Base-by-base conservation (phyloP, 2,888 invertebrate species). In the Scaptomyza caliginosa region DNA sequence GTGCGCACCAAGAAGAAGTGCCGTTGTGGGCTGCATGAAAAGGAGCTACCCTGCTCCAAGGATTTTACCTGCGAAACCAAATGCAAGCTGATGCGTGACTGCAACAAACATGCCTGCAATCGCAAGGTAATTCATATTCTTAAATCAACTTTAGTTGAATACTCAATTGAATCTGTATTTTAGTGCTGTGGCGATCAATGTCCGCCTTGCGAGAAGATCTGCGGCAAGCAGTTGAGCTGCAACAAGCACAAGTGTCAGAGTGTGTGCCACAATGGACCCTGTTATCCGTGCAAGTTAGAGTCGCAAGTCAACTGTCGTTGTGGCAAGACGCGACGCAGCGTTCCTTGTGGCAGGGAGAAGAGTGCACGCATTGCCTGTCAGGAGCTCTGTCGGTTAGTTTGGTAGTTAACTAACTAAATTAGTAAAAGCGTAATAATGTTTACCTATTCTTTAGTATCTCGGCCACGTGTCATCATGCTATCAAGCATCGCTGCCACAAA, bases 71-170 rank as follows among this genome's bases (percentile, higher is more conserved):
- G 98, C 92, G 97, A 97, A 64, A 95, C 94, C 0, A 98, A 98
- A 91, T 99, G 98, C 90, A 94, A 95, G 79, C 94, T 94, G 28
- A 93, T 94, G 77, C 94, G 95, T 59, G 94, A 96, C 46, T 99
- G 98, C 90, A 94, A 95, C 0, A 95, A 96, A 83, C 98, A 99
- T 92, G 93, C 94, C 0, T 99, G 98, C 91, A 97, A 96, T 79
- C 93, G 95, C 73, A 97, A 96, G 92, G 95, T 95, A 90, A 5
- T 4, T 7, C 13, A n/a, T n/a, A n/a, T 32, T 0, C 28, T 13
- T 13, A 1, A 24, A 0, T 24, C 2, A 8, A 24, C 6, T 24
- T 8, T 0, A 11, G 8, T 3, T 11, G 2, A 4, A 2, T 30
- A 16, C 8, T 16, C 0, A 26, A 0, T 65, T 36, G 4, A 16